phyloP scores from a whole-genome alignment of 37 sponge, comb jelly and placozoan genomes.

The Hexactinellida sp. region DNA sequence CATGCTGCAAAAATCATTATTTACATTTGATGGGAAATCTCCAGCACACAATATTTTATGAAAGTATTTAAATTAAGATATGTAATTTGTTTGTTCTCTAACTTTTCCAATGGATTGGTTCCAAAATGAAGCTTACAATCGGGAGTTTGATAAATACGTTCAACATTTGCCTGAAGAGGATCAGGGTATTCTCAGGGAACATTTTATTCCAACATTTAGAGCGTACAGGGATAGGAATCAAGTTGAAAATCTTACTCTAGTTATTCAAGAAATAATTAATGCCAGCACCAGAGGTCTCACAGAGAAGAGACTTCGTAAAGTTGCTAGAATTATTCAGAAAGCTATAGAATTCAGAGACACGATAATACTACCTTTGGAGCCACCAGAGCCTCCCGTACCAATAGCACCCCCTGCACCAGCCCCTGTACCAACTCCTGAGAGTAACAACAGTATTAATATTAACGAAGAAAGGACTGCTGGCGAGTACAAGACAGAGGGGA shows the following conservation, averaged over 20 bases:
- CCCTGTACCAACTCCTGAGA: not conserved
- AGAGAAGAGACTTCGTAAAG: not conserved
- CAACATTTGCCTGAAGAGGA: not conserved
- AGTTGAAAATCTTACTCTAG: not conserved
- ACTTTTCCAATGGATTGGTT: slow-evolving; percentile 1
- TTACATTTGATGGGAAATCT: too few relatives aligned
- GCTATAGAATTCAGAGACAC: not conserved
- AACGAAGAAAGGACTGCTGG: not conserved
- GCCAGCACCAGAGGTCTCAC: not conserved
- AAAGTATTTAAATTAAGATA: too few relatives aligned
- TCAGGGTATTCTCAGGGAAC: not conserved
- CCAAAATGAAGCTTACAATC: not conserved
- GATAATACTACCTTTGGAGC: too few relatives aligned
- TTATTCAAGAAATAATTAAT: not conserved
- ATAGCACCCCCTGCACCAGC: not conserved
- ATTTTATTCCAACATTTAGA: not conserved
- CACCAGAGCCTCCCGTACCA: too few relatives aligned
- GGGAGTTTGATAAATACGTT: not conserved
- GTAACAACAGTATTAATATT: not conserved
- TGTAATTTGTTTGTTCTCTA: too few relatives aligned
- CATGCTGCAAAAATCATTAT: too few relatives aligned
- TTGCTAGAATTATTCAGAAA: not conserved
- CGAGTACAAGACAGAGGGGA: not conserved
- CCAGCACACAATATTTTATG: too few relatives aligned
- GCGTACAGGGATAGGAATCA: not conserved